Evolutionary conservation across 2,888 invertebrate species (phyloP), one percentile per base, ranked within the genome.

Genomic region (Nomada flava): DNA sequence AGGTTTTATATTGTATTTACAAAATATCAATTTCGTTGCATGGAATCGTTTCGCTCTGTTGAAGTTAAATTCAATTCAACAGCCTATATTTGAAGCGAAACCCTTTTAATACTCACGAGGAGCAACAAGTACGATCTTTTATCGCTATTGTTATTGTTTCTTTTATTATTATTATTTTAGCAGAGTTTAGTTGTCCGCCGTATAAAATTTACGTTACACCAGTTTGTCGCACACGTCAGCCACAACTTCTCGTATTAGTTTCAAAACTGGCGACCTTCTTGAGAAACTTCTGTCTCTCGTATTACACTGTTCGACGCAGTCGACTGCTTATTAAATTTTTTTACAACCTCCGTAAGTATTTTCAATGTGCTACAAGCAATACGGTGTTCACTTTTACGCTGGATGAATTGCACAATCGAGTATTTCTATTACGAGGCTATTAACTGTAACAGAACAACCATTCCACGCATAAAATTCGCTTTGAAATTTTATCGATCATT

Each of bases 301-400:
- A 44, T 69, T 13, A n/a, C 50, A n/a, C 7, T 10, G 29, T 70
- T 69, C 42, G 42, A 47, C 55, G 29, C 29, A 18, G n/a, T 13
- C 20, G 44, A 20, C 20, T 55, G 63, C 50, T 76, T 70, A 63
- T 70, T 63, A 70, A 70, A 76, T 55, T 64, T 62, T 60, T 62
- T 47, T 15, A 11, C 9, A 42, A 55, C 42, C 11, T 18, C 23
- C 10, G 18, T 18, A 26, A 42, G 29, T 13, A 63, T 26, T 70
- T 52, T 23, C 26, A 18, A 20, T 11, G 44, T 9, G 20, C 26
- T 42, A 20, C 23, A n/a, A 10, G 47, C n/a, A 36, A 60, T 36
- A 52, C 7, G 11, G 1, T 13, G 18, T 11, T 9, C 20, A 4
- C 36, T 4, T 55, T 53, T 59, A 23, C 18, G 44, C 5, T 44